Conservation (phyloP, 2,113 vertebrate genomes). For the Cairina moschata region DNA sequence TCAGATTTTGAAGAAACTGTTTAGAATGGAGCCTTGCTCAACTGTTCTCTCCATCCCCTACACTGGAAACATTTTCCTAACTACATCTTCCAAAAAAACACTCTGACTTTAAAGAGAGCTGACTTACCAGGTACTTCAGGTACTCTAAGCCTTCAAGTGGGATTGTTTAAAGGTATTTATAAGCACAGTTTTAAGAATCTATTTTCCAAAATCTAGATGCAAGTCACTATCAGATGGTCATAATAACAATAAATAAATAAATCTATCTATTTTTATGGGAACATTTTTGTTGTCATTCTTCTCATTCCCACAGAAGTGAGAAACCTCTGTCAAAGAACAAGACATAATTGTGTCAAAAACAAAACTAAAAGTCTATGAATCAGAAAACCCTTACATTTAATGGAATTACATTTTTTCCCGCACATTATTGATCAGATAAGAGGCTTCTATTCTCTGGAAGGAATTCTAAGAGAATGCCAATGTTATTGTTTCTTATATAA, state of each 20-base stretch:
- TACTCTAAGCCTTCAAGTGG: background rate
- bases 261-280: background rate
- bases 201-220: background rate
- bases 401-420: background rate
- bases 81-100: background rate
- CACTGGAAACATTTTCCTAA: background rate
- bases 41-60: background rate
- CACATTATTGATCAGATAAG: conserved; percentile 34
- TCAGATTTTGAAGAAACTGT: background rate
- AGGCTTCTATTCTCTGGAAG: background rate
- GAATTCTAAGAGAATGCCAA: conserved; percentile 22
- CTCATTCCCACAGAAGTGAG: background rate
- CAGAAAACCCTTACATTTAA: background rate
- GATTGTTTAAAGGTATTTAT: background rate
- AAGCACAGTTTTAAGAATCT: background rate
- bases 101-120: background rate
- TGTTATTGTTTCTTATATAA: conserved; percentile 26
- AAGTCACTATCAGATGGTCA: background rate
- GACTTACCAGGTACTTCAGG: background rate
- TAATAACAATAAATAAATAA: background rate
- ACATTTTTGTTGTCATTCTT: background rate
- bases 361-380: background rate
- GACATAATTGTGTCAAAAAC: background rate
- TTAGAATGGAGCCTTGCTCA: background rate
- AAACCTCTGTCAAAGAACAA: background rate